phyloP scores from a whole-genome alignment of 2,113 vertebrate species.

The Morone saxatilis region DNA sequence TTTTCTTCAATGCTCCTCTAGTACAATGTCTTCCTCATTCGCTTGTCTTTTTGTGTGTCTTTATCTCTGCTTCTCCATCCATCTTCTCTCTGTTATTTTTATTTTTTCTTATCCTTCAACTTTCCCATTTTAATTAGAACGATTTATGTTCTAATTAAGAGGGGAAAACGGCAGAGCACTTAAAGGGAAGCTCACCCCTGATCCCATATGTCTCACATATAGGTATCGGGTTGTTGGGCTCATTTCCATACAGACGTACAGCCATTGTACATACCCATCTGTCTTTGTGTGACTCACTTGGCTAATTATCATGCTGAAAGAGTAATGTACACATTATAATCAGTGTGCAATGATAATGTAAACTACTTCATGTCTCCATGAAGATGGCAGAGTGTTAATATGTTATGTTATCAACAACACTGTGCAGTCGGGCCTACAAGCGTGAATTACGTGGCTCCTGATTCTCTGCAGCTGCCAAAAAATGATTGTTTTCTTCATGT shows the following conservation, averaged over 20 bases:
- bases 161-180: slow-evolving; percentile 14
- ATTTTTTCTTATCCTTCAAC: slow-evolving; percentile 39
- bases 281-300: slow-evolving; percentile 41
- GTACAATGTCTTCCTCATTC: slow-evolving; percentile 37
- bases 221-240: slow-evolving; percentile 30
- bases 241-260: slow-evolving; percentile 65
- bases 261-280: slow-evolving; percentile 38
- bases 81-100: background rate
- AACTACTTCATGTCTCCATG: slow-evolving; percentile 35
- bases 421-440: slow-evolving; percentile 13
- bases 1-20: slow-evolving; percentile 57
- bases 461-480: slow-evolving; percentile 19
- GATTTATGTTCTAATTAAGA: slow-evolving; percentile 70
- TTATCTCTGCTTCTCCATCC: slow-evolving; percentile 34
- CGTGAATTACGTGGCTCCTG: slow-evolving; percentile 13
- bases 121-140: slow-evolving; percentile 66
- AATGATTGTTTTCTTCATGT: slow-evolving; percentile 53
- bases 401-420: slow-evolving; percentile 4
- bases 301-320: slow-evolving; percentile 64
- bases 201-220: slow-evolving; percentile 55
- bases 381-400: slow-evolving; percentile 28
- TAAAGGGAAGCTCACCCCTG: slow-evolving; percentile 46
- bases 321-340: slow-evolving; percentile 58
- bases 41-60: slow-evolving; percentile 42
- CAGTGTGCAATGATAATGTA: slow-evolving; percentile 52